Percentiles rank a stretch among this genome's conserved stretches.
Evolutionary conservation across 2,113 vertebrate genomes (phyloP).

Genomic region (Chrysochloris asiatica): DNA sequence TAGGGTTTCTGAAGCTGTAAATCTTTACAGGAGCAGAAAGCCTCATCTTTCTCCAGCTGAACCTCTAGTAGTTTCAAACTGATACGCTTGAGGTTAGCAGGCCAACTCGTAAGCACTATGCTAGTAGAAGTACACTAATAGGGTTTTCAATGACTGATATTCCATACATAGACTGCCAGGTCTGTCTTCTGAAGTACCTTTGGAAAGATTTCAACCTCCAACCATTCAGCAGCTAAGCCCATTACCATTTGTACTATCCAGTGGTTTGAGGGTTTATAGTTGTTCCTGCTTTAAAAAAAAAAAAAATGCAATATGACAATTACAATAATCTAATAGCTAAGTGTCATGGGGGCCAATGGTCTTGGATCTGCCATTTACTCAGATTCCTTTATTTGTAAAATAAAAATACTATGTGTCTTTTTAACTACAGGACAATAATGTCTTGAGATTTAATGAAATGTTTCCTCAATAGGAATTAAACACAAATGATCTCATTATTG

Average conservation of each 20-base stretch:
- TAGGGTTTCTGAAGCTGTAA: too few species aligned
- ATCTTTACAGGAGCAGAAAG: too few species aligned
- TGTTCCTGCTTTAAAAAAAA: conserved; percentile 31
- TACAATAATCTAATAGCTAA: not conserved
- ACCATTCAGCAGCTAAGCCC: not conserved
- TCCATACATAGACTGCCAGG: not conserved
- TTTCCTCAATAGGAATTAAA: conserved; percentile 35
- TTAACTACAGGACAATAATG: not conserved
- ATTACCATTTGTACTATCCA: not conserved
- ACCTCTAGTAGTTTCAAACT: too few species aligned
- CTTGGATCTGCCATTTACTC: not conserved
- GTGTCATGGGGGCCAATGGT: not conserved
- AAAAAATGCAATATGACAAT: not conserved
- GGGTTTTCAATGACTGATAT: not conserved
- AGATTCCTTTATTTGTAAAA: conserved; percentile 24
- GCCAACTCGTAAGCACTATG: too few species aligned
- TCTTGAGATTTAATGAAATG: conserved; percentile 28
- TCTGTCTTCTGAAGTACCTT: not conserved
- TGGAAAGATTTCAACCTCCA: not conserved
- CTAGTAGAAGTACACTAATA: not conserved
- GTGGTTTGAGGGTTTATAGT: not conserved
- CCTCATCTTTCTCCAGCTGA: too few species aligned
- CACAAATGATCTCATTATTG: conserved; percentile 21
- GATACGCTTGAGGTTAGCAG: too few species aligned
- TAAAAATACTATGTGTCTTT: conserved; percentile 24